Percentiles rank a stretch among this genome's conserved stretches.
Evolutionary conservation across 2,888 invertebrate species (phyloP).

Genomic region (Listrodromus nycthemerus): DNA sequence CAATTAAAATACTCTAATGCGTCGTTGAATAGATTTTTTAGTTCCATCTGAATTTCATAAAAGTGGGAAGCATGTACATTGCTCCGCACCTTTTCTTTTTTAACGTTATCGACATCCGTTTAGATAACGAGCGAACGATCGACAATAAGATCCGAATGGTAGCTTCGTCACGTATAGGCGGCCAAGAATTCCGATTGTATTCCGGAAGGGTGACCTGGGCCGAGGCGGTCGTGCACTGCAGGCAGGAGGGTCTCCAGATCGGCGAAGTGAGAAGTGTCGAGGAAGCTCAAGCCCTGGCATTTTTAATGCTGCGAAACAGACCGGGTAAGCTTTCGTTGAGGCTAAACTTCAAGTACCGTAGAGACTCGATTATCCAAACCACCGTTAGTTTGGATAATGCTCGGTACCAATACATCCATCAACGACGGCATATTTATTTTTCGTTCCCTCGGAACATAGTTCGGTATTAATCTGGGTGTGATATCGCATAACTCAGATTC

Average conservation of each 20-base stretch:
- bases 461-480: too few relatives aligned
- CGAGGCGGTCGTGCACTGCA: constrained; percentile 70
- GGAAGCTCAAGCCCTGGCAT: constrained; percentile 65
- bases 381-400: too few relatives aligned
- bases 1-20: too few relatives aligned
- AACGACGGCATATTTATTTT: too few relatives aligned
- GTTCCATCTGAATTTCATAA: too few relatives aligned
- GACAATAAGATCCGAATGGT: constrained; percentile 57
- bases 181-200: constrained; percentile 67
- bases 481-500: background rate
- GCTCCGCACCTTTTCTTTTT: background rate
- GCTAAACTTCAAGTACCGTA: too few relatives aligned
- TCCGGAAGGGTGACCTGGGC: constrained; percentile 68
- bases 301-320: constrained; percentile 69
- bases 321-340: constrained; percentile 65
- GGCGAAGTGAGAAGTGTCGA: constrained; percentile 65
- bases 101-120: background rate
- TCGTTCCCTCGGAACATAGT: too few relatives aligned
- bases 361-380: too few relatives aligned
- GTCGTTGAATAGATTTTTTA: too few relatives aligned
- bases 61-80: too few relatives aligned
- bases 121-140: constrained; percentile 47
- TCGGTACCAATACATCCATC: too few relatives aligned
- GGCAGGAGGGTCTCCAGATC: constrained; percentile 67
- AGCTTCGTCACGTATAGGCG: constrained; percentile 47